These are phyloP conservation scores for Tapirus terrestris DNA, from an alignment of 2,113 vertebrate species.

Conservation along the genomic window DNA sequence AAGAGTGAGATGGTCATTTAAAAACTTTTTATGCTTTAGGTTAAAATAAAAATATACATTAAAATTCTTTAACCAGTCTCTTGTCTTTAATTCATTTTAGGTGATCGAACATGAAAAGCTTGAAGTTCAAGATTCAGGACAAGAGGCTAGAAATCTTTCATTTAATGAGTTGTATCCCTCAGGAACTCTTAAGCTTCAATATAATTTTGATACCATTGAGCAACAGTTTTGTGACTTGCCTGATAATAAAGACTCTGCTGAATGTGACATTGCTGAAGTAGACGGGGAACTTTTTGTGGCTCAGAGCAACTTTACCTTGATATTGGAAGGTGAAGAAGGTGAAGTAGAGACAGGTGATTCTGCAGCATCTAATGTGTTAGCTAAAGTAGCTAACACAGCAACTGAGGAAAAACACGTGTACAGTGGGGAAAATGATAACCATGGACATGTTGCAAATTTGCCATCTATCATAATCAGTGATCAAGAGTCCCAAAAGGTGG, in stretches of 20 bases:
- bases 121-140: conserved; percentile 75
- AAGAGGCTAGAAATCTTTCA: conserved; percentile 70
- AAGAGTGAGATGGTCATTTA: conserved; percentile 23
- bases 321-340: conserved; percentile 92
- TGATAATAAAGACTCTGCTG: conserved; percentile 78
- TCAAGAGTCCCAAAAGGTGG: conserved; percentile 81
- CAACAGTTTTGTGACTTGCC: conserved; percentile 84
- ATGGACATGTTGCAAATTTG: conserved; percentile 70
- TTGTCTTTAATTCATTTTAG: conserved; percentile 79
- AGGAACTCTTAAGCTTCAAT: conserved; percentile 87
- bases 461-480: conserved; percentile 79
- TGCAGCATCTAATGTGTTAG: conserved; percentile 1
- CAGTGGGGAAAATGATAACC: conserved; percentile 50
- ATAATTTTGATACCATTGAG: conserved; percentile 84
- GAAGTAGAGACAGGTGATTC: conserved; percentile 80
- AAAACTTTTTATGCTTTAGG: conserved; percentile 47
- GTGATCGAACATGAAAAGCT: conserved; percentile 74
- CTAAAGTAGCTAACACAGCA: conserved; percentile 46
- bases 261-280: conserved; percentile 82
- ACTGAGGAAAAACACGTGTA: conserved; percentile 35
- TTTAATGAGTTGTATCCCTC: conserved; percentile 87
- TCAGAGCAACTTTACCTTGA: conserved; percentile 91
- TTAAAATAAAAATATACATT: conserved; percentile 20
- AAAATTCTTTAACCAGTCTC: conserved; percentile 48
- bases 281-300: conserved; percentile 84